These are phyloP conservation scores for Pilophorus perplexus DNA, from an alignment of 2,888 invertebrate genomes.

Conservation along the genomic window DNA sequence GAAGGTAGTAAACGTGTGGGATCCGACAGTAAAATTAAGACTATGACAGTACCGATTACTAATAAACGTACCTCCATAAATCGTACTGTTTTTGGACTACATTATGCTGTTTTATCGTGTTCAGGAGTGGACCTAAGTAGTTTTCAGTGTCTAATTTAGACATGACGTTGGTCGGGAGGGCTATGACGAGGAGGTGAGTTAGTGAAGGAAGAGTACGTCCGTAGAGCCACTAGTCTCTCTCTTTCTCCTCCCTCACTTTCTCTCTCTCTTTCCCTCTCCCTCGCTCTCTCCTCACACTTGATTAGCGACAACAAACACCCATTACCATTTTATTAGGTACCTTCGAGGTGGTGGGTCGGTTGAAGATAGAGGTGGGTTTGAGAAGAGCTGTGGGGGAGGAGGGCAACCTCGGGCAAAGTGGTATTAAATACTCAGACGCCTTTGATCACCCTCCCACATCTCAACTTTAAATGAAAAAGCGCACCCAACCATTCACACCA, in stretches of 20 bases:
- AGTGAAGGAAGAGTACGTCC: background rate
- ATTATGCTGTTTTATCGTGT: too few relatives aligned
- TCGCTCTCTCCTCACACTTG: conserved; percentile 47
- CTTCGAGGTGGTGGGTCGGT: conserved; percentile 48
- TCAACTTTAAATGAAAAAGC: conserved; percentile 50
- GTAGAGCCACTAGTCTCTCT: too few relatives aligned
- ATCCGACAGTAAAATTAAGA: too few relatives aligned
- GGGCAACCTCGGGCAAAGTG: conserved; percentile 55
- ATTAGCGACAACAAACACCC: conserved; percentile 63
- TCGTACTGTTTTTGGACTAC: too few relatives aligned
- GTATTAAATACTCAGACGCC: conserved; percentile 59
- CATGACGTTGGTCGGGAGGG: background rate
- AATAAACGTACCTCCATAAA: too few relatives aligned
- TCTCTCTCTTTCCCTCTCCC: conserved; percentile 11
- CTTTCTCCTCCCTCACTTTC: too few relatives aligned
- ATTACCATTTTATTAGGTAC: conserved; percentile 67
- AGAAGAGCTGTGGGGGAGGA: too few relatives aligned
- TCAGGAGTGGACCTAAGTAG: conserved; percentile 23
- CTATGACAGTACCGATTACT: too few relatives aligned
- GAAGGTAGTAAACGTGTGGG: too few relatives aligned
- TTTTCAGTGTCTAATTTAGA: conserved; percentile 34
- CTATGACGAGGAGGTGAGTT: background rate
- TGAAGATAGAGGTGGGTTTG: conserved; percentile 51
- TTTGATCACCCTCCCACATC: conserved; percentile 55
- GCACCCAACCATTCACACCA: conserved; percentile 48